A percentile compares a stretch with the other conserved stretches of the same genome.
phyloP scores from a whole-genome alignment of 1,140 invertebrate species.

The Caenorhabditis inopinata region DNA sequence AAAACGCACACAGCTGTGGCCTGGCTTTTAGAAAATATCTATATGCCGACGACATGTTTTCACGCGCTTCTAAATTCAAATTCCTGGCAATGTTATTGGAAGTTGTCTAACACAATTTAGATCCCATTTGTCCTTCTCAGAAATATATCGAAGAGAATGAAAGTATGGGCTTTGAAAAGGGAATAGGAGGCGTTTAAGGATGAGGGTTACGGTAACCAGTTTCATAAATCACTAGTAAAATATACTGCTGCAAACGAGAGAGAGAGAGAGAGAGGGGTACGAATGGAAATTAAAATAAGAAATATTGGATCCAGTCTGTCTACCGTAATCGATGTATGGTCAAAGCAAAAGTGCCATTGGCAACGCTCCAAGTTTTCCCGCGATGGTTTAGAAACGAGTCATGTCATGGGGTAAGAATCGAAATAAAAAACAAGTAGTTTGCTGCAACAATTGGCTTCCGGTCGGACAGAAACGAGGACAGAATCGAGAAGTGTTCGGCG shows the following conservation, averaged over 20 bases:
- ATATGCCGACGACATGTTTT: no score
- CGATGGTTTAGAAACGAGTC: not conserved
- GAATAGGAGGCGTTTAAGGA: not conserved
- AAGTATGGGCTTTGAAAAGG: not conserved
- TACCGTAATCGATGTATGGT: conserved; percentile 24
- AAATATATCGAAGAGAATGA: not conserved
- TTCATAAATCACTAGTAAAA: not conserved
- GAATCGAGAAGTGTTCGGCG: conserved; percentile 8
- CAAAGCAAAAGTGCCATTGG: not conserved
- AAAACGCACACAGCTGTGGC: not conserved
- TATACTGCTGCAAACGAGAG: not conserved
- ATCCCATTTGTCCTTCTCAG: not conserved
- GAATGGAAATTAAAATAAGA: not conserved
- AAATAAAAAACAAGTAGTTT: not conserved
- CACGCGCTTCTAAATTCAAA: conserved; percentile 9
- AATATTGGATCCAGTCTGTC: conserved; percentile 24
- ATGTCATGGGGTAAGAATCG: conserved; percentile 8
- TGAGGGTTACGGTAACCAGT: conserved; percentile 1
- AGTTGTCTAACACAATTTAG: not conserved
- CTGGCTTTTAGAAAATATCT: not conserved
- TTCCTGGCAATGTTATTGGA: conserved; percentile 21
- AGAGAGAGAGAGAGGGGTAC: not conserved
- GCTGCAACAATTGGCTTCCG: not conserved
- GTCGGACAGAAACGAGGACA: not conserved
- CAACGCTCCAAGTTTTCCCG: not conserved